Conservation (phyloP, 2,113 vertebrate genomes). For the Alectura lathami region DNA sequence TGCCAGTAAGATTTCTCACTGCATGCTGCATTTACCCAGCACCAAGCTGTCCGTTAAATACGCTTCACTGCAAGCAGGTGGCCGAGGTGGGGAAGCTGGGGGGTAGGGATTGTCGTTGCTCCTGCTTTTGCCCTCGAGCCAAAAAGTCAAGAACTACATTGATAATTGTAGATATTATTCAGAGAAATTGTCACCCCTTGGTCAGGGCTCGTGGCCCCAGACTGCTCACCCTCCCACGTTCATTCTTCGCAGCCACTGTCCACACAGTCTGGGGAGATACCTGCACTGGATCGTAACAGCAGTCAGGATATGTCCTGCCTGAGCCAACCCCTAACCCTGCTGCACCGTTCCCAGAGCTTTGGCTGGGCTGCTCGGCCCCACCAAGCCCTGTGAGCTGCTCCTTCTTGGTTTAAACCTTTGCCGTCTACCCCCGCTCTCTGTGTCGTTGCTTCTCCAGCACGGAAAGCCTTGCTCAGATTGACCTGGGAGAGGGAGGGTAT, state of each 20-base stretch:
- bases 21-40: accelerated
- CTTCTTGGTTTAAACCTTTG: neutral
- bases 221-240: neutral
- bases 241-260: neutral
- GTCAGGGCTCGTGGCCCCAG: neutral
- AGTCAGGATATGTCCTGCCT: accelerated
- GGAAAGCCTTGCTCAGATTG: neutral
- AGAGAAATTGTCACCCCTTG: neutral
- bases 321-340: neutral
- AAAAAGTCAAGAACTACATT: neutral
- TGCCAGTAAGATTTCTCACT: neutral
- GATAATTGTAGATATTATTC: neutral
- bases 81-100: neutral
- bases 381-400: neutral
- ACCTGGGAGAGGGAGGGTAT: neutral
- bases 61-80: neutral
- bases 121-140: neutral
- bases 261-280: neutral
- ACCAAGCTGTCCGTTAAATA: neutral
- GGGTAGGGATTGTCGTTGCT: neutral
- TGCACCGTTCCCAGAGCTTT: neutral
- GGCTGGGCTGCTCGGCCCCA: neutral
- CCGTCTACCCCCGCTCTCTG: neutral
- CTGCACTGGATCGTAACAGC: neutral
- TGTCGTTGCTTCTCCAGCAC: neutral